Conservation (phyloP, 2,113 vertebrate species). For the Spea multiplicata region DNA sequence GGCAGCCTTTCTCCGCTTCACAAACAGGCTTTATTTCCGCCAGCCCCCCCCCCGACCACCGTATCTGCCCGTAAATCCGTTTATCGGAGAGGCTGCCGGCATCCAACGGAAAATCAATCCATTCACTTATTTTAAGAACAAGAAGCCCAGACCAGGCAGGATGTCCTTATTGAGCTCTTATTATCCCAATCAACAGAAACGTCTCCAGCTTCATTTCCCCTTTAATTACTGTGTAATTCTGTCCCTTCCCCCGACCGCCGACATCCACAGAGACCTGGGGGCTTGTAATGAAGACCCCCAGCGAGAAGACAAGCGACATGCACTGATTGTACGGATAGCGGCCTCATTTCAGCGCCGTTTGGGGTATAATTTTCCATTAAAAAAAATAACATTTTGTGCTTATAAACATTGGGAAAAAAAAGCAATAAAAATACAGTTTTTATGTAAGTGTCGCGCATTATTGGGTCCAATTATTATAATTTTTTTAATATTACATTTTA, state of each 20-base stretch:
- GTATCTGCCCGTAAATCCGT: not conserved
- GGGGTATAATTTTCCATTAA: too few relatives aligned
- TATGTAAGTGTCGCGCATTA: not conserved
- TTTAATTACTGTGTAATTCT: slow-evolving; percentile 16
- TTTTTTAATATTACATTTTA: not conserved
- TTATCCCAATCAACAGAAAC: slow-evolving; percentile 7
- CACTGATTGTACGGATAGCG: too few relatives aligned
- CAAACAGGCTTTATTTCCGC: not conserved
- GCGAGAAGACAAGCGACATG: too few relatives aligned
- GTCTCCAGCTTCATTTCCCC: not conserved
- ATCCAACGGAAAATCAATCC: not conserved
- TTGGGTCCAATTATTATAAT: not conserved
- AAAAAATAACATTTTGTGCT: too few relatives aligned
- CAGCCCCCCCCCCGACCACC: not conserved
- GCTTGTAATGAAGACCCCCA: too few relatives aligned
- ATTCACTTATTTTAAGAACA: not conserved
- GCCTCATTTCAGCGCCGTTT: too few relatives aligned
- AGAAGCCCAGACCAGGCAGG: not conserved
- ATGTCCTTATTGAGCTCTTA: slow-evolving; percentile 5
- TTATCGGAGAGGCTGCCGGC: not conserved
- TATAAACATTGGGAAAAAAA: too few relatives aligned
- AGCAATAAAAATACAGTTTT: too few relatives aligned
- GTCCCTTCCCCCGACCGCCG: slow-evolving; percentile 4
- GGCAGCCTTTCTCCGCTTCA: not conserved
- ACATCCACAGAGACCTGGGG: slow-evolving; percentile 1